These are phyloP conservation scores for Corythornis madagascariensis DNA, from an alignment of 2,113 vertebrate genomes.

Conservation along the genomic window DNA sequence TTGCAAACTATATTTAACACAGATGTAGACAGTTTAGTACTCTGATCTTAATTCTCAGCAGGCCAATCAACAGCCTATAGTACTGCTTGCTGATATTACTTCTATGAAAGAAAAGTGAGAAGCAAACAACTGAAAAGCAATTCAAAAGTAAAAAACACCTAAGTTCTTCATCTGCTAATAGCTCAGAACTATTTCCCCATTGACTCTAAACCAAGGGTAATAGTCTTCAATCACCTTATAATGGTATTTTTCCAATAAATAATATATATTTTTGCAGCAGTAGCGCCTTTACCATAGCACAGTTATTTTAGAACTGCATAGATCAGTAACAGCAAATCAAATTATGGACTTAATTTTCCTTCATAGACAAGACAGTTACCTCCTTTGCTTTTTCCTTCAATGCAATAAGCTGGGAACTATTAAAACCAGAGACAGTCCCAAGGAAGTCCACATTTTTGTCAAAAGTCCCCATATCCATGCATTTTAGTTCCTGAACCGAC, in stretches of 20 bases:
- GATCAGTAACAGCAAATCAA: constrained; percentile 43
- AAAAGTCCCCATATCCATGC: constrained; percentile 73
- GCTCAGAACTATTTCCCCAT: neutral
- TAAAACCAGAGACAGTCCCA: constrained; percentile 70
- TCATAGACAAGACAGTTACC: constrained; percentile 52
- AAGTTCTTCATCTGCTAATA: neutral
- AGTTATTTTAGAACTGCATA: constrained; percentile 39
- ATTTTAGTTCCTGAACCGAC: constrained; percentile 72
- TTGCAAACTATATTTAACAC: neutral
- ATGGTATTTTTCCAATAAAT: constrained; percentile 38
- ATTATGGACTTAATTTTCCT: constrained; percentile 2
- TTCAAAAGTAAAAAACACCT: neutral
- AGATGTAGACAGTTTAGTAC: neutral
- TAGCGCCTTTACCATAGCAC: constrained; percentile 8
- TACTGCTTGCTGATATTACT: neutral
- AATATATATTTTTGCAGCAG: neutral
- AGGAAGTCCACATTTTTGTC: constrained; percentile 75
- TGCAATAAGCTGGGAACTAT: constrained; percentile 66
- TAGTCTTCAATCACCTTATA: neutral
- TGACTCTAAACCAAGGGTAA: constrained; percentile 27
- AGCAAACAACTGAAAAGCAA: constrained; percentile 5
- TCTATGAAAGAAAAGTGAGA: constrained; percentile 16
- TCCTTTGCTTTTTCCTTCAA: constrained; percentile 80
- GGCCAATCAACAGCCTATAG: neutral
- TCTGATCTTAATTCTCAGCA: neutral